Evolutionary conservation across 2,888 invertebrate genomes (phyloP).

Genomic region (Ophion obscuratus): DNA sequence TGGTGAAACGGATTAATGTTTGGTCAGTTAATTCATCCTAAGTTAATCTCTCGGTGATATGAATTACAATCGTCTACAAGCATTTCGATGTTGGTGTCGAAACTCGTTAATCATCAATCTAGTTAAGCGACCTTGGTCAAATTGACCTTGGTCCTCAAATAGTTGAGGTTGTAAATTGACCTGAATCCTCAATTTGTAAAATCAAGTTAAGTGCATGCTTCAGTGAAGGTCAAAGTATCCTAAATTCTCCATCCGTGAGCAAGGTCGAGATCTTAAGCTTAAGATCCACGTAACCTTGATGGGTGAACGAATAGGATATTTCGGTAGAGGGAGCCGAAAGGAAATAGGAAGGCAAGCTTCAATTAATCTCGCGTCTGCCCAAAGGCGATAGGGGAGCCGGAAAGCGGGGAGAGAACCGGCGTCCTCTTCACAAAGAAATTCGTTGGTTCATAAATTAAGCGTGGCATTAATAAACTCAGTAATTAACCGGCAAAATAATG

Average conservation of each 20-base stretch:
- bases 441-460: slow-evolving; percentile 4
- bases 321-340: background rate
- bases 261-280: background rate
- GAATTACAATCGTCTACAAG: too few species aligned
- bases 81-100: too few species aligned
- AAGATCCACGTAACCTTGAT: background rate
- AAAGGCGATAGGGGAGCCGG: background rate
- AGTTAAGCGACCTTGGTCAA: too few species aligned
- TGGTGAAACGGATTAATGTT: too few species aligned
- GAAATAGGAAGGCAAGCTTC: background rate
- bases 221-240: too few species aligned
- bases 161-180: too few species aligned
- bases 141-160: too few species aligned
- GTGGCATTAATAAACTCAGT: slow-evolving; percentile 68
- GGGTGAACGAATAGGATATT: background rate
- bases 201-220: too few species aligned
- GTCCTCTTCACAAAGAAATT: slow-evolving; percentile 21
- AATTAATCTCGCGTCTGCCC: background rate
- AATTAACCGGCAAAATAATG: slow-evolving; percentile 81
- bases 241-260: background rate
- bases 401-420: background rate
- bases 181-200: too few species aligned
- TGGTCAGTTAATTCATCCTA: too few species aligned
- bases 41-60: too few species aligned
- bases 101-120: too few species aligned